Conservation (phyloP, 2,113 vertebrate species). For the Acanthochromis polyacanthus region DNA sequence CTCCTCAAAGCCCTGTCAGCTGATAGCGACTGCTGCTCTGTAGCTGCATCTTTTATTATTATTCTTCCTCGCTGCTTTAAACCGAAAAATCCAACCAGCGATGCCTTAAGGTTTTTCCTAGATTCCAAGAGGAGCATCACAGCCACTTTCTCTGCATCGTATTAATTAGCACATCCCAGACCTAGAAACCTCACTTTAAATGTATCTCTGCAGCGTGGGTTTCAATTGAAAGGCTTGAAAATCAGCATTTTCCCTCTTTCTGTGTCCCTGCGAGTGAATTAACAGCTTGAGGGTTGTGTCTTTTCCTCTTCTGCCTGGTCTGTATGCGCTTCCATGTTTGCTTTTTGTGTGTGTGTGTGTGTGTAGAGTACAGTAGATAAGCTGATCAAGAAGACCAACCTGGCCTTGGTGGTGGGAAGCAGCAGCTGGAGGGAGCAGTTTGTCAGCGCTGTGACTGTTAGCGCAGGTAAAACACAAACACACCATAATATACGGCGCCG, state of each 20-base stretch:
- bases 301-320: conserved; percentile 44
- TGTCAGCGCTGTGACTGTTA: conserved; percentile 88
- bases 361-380: conserved; percentile 88
- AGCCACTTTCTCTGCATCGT: conserved; percentile 2
- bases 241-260: conserved; percentile 28
- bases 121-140: conserved; percentile 8
- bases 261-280: conserved; percentile 26
- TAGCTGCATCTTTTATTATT: conserved; percentile 27
- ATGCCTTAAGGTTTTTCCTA: conserved; percentile 28
- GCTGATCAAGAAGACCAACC: conserved; percentile 90
- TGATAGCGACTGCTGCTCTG: conserved; percentile 33
- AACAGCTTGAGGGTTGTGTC: conserved; percentile 57
- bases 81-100: not conserved
- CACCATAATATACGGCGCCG: not conserved
- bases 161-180: conserved; percentile 33
- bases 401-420: conserved; percentile 89
- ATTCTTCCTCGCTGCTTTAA: conserved; percentile 25
- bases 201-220: not conserved
- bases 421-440: conserved; percentile 91
- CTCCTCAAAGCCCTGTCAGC: conserved; percentile 24
- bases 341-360: conserved; percentile 41
- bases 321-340: conserved; percentile 44
- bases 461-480: conserved; percentile 82
- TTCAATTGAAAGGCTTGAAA: conserved; percentile 38
- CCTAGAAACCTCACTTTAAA: not conserved